Percentiles rank a stretch among this genome's conserved stretches.
Conservation (phyloP, 2,797 vertebrate genomes). For the Mareca penelope region DNA sequence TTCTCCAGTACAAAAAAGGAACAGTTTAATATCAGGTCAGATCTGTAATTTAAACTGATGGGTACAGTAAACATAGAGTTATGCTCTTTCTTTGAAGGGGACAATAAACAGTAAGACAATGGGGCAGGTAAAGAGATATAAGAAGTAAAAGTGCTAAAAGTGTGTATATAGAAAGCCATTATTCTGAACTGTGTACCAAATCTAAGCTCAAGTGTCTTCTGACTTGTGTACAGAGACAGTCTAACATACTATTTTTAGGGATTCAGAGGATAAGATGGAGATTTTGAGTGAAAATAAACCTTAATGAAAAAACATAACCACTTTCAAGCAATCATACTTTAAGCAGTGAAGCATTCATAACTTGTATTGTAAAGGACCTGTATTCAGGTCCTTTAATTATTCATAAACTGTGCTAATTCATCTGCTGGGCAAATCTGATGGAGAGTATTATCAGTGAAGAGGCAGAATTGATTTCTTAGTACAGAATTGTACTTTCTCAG, state of each 20-base stretch:
- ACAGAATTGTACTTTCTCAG: background rate
- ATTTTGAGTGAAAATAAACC: background rate
- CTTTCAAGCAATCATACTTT: background rate
- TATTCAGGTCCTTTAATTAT: background rate
- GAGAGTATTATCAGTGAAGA: background rate
- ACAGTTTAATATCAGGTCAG: constrained; percentile 39
- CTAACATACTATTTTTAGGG: background rate
- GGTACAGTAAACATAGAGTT: background rate
- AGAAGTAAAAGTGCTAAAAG: background rate
- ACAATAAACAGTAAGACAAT: background rate
- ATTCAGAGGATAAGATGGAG: background rate
- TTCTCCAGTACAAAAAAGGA: constrained; percentile 40
- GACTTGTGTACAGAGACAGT: background rate
- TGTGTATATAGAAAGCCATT: background rate
- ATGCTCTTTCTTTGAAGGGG: background rate
- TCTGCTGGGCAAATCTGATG: background rate
- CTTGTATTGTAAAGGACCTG: too few species aligned
- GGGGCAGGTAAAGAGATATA: constrained; percentile 23
- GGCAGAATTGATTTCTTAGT: background rate
- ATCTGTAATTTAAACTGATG: constrained; percentile 48
- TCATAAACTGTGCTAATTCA: background rate
- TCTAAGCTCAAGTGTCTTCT: background rate
- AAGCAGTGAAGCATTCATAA: background rate
- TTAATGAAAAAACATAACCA: background rate
- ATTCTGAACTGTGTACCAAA: background rate